Conservation (phyloP, 1,140 invertebrate genomes). For the Coelopa frigida region DNA sequence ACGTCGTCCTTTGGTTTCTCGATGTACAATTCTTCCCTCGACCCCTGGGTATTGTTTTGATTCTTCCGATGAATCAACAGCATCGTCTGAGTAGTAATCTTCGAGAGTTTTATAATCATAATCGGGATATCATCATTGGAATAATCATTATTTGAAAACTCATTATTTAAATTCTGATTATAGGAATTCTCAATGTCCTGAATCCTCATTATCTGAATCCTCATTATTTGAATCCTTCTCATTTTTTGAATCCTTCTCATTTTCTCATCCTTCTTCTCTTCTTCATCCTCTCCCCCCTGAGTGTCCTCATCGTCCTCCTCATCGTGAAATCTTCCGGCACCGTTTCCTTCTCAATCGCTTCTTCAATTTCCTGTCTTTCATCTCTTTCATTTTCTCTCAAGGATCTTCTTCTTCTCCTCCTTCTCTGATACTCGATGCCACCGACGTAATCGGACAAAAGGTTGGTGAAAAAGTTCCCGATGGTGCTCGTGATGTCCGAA, state of each 20-base stretch:
- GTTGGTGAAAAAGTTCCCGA: conserved; percentile 38
- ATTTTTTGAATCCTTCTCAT: conserved; percentile 1
- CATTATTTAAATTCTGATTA: too few species aligned
- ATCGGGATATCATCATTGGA: too few species aligned
- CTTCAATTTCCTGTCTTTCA: not conserved
- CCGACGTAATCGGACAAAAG: conserved; percentile 36
- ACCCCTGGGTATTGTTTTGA: not conserved
- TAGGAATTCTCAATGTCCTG: too few species aligned
- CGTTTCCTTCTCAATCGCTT: not conserved
- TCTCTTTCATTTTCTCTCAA: conserved; percentile 3
- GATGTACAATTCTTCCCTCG: conserved; percentile 7
- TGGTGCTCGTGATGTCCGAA: conserved; percentile 32
- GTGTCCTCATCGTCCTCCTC: conserved; percentile 36
- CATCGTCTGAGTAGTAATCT: too few species aligned
- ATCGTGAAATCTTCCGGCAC: conserved; percentile 29
- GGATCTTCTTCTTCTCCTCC: conserved; percentile 11
- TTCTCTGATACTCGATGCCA: conserved; percentile 33
- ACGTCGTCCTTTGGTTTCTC: not conserved
- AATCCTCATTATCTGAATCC: too few species aligned
- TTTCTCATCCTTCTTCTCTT: conserved; percentile 23
- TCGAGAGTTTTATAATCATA: too few species aligned
- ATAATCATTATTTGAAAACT: too few species aligned
- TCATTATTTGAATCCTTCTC: too few species aligned
- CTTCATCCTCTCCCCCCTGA: conserved; percentile 25
- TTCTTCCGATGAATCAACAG: too few species aligned